Percentiles rank a stretch among this genome's conserved stretches.
Conservation (phyloP, 2,113 vertebrate genomes). For the Eulacestoma nigropectus region DNA sequence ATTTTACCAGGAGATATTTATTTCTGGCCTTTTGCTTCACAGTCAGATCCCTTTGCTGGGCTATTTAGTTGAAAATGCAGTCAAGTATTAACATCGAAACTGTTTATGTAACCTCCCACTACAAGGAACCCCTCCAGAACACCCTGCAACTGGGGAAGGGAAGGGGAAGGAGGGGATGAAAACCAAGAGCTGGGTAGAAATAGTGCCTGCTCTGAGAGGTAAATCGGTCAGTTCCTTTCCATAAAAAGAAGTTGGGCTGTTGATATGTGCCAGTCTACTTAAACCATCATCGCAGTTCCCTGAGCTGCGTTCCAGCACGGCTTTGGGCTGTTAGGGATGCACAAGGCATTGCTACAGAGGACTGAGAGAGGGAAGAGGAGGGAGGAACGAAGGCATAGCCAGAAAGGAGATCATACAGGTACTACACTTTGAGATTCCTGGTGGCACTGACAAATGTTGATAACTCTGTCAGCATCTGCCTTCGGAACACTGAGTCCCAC, state of each 20-base stretch:
- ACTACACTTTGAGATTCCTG: neutral
- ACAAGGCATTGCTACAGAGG: neutral
- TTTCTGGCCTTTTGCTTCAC: slow-evolving; percentile 61
- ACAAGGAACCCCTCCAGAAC: neutral
- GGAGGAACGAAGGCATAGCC: neutral
- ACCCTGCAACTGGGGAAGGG: neutral
- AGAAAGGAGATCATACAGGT: neutral
- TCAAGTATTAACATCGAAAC: slow-evolving; percentile 47
- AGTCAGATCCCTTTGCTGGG: slow-evolving; percentile 33
- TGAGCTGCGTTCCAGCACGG: neutral
- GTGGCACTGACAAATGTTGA: neutral
- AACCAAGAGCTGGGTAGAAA: neutral
- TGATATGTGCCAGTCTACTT: neutral
- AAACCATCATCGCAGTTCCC: neutral
- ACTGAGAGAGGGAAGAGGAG: neutral
- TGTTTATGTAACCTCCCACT: slow-evolving; percentile 28
- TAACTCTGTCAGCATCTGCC: neutral
- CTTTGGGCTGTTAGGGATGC: neutral
- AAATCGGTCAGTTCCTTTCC: slow-evolving; percentile 1
- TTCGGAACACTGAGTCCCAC: neutral
- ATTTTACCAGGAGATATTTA: slow-evolving; percentile 55
- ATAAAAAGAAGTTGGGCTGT: neutral
- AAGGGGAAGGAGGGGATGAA: neutral
- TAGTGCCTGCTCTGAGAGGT: neutral
- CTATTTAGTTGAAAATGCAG: slow-evolving; percentile 54